A percentile compares a stretch with the other conserved stretches of the same genome.
Evolutionary conservation across 2,888 invertebrate genomes (phyloP).

Genomic region (Frankliniella fusca): DNA sequence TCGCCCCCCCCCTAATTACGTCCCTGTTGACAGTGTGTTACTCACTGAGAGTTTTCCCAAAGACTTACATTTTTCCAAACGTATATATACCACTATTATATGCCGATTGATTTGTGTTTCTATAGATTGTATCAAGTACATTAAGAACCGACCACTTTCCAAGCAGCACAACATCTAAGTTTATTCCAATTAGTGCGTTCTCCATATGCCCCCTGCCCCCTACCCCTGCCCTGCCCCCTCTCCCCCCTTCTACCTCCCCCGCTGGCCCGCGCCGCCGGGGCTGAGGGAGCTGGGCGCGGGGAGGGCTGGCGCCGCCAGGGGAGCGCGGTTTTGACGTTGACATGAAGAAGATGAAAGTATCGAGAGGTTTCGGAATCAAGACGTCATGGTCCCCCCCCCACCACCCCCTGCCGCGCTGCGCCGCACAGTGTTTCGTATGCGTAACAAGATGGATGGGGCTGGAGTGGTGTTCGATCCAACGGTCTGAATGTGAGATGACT

Average conservation of each 20-base stretch:
- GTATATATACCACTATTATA: too few relatives aligned
- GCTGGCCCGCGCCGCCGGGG: not conserved
- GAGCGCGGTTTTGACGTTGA: slow-evolving; percentile 3
- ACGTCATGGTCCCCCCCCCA: not conserved
- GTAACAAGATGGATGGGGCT: slow-evolving; percentile 3
- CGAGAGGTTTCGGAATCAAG: slow-evolving; percentile 17
- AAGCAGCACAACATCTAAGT: too few relatives aligned
- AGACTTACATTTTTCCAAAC: too few relatives aligned
- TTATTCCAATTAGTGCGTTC: too few relatives aligned
- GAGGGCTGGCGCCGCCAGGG: not conserved
- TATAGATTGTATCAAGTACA: too few relatives aligned
- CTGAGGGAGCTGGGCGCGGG: not conserved
- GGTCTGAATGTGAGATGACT: not conserved
- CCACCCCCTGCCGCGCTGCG: not conserved
- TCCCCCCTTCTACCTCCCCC: not conserved
- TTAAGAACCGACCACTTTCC: too few relatives aligned
- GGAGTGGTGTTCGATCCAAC: not conserved
- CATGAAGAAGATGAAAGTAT: slow-evolving; percentile 6
- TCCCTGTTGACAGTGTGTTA: too few relatives aligned
- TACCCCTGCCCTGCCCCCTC: too few relatives aligned
- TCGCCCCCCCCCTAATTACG: too few relatives aligned
- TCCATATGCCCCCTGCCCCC: too few relatives aligned
- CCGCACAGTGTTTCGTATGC: not conserved
- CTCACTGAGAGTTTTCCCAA: too few relatives aligned
- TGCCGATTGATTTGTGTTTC: too few relatives aligned